Base-by-base conservation (phyloP, 2,113 vertebrate species). In the Corapipo altera region DNA sequence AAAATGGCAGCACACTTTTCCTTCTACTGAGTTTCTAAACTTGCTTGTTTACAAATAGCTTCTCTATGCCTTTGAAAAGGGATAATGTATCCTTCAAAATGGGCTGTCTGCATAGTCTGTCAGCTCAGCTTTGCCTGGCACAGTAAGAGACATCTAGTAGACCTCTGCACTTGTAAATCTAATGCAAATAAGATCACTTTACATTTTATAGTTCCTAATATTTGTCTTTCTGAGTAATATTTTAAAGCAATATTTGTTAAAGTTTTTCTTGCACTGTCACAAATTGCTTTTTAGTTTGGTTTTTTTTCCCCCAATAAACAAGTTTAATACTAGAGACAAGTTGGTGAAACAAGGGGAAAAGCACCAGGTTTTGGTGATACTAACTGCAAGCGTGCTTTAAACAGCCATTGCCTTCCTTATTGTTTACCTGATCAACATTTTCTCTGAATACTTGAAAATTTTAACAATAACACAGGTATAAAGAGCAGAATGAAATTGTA, bases 391-490 rank as follows among this genome's bases (percentile, higher is more conserved):
- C 1, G 95, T 97, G 96, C 97, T 97, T 98, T 94, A 95, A 92
- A 97, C 94, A 97, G 97, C 96, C 96, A 97, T 97, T 98, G 98
- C 97, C 97, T 98, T 97, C 97, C 97, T 91, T 96, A 95, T 96
- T 97, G 97, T 97, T 98, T 98, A 98, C 97, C 98, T 98, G 97
- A 97, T 97, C 95, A 97, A 97, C 97, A 97, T 98, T 98, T 97
- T 97, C 85, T 98, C 97, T 97, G 97, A 97, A 97, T 98, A 98
- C 98, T 98, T 98, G 98, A 98, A 98, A 97, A 97, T 95, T 97
- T 97, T 97, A 97, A 97, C 97, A 97, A 55, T 98, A 97, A 97
- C 97, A 83, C 97, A 98, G 95, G 94, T 98, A 95, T 97, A 97
- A 97, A 97, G 96, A 95, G 77, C 95, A 96, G 97, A 98, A 97